Evolutionary conservation across 2,888 invertebrate species (phyloP).

Genomic region (Syrista parreyssii): DNA sequence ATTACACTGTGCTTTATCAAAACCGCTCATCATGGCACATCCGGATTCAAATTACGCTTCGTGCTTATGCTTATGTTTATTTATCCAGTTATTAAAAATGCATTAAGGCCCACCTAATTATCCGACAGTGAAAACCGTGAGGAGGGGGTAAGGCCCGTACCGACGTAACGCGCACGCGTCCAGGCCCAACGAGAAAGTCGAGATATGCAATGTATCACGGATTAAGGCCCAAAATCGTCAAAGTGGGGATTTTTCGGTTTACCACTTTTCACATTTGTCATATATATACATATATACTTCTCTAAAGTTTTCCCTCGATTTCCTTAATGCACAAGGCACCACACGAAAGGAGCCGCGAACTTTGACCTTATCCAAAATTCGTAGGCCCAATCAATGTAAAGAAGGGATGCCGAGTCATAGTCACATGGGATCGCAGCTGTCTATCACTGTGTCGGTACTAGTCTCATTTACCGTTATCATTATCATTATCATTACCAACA

Average conservation of each 20-base stretch:
- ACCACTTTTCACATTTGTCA: background rate
- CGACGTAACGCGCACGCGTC: background rate
- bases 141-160: background rate
- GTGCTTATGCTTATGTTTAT: conserved; percentile 65
- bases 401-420: background rate
- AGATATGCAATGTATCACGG: background rate
- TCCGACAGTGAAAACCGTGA: conserved; percentile 14
- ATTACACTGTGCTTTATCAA: conserved; percentile 62
- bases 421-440: background rate
- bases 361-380: background rate
- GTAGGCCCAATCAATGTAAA: background rate
- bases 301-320: background rate
- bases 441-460: background rate
- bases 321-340: background rate
- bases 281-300: background rate
- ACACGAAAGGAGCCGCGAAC: background rate
- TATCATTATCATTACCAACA: conserved; percentile 50
- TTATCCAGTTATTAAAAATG: conserved; percentile 67
- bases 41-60: conserved; percentile 66
- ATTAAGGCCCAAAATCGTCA: background rate
- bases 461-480: conserved; percentile 28
- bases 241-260: background rate
- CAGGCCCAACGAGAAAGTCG: background rate
- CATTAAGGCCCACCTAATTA: conserved; percentile 60
- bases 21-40: conserved; percentile 63